Evolutionary conservation across 2,888 invertebrate species (phyloP).

Genomic region (Drosophila macrospina): DNA sequence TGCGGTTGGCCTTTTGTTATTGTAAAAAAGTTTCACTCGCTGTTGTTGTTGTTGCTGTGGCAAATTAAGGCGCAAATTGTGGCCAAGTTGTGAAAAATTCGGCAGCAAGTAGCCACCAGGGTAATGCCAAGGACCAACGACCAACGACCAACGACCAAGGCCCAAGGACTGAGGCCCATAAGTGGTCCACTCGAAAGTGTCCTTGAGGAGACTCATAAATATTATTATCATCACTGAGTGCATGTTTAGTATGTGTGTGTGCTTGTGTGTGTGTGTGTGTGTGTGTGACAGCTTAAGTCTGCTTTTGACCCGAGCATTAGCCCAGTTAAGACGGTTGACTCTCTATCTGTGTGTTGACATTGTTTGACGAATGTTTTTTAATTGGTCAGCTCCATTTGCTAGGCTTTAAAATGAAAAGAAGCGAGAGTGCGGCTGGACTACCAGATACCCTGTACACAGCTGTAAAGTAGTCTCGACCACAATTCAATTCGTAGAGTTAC

Average conservation of each 20-base stretch:
- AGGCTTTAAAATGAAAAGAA: background rate
- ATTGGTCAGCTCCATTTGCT: slow-evolving; percentile 7
- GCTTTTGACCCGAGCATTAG: slow-evolving; percentile 13
- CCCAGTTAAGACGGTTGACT: slow-evolving; percentile 3
- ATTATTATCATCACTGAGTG: slow-evolving; percentile 75
- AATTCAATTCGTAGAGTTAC: background rate
- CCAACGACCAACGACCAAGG: slow-evolving; percentile 22
- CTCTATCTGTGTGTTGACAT: background rate
- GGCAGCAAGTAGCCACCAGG: slow-evolving; percentile 77
- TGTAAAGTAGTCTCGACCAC: background rate
- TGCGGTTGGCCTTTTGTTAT: slow-evolving; percentile 57
- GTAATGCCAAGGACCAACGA: slow-evolving; percentile 55
- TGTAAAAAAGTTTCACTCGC: slow-evolving; percentile 59
- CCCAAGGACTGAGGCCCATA: slow-evolving; percentile 51
- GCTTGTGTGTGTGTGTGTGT: slow-evolving; percentile 19
- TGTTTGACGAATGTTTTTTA: slow-evolving; percentile 14
- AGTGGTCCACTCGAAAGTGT: slow-evolving; percentile 69
- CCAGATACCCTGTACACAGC: slow-evolving; percentile 3
- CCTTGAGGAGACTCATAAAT: slow-evolving; percentile 82
- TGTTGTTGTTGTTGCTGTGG: slow-evolving; percentile 51
- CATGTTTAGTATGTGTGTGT: slow-evolving; percentile 37
- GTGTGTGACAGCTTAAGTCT: slow-evolving; percentile 21
- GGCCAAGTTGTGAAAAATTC: slow-evolving; percentile 77
- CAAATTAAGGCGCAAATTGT: slow-evolving; percentile 83
- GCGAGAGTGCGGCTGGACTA: background rate